phyloP scores from a whole-genome alignment of 2,888 invertebrate species.

The Eulithis prunata region DNA sequence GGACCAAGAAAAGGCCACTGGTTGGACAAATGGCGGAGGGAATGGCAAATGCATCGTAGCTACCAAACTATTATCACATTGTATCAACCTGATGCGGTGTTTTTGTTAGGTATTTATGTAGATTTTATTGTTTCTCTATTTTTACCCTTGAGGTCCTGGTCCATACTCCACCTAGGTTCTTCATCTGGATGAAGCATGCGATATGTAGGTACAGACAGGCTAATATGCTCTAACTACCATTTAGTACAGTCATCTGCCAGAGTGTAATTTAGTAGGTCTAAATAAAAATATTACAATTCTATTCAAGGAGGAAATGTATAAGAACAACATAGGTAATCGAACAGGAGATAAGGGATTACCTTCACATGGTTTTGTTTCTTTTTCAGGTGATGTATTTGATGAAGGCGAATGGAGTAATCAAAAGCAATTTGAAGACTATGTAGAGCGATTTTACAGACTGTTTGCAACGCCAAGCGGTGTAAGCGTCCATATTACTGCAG shows the following conservation, averaged over 20 bases:
- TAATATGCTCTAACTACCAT: too few relatives aligned
- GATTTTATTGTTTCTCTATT: too few relatives aligned
- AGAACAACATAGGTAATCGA: too few relatives aligned
- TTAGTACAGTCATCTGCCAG: too few relatives aligned
- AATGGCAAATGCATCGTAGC: constrained; percentile 98
- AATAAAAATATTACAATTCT: too few relatives aligned
- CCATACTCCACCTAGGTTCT: too few relatives aligned
- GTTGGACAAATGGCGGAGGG: constrained; percentile 96
- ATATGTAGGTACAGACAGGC: too few relatives aligned
- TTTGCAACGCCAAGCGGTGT: constrained; percentile 89
- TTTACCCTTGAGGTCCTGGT: too few relatives aligned
- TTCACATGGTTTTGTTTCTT: constrained; percentile 1
- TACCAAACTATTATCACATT: constrained; percentile 93
- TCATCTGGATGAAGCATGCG: too few relatives aligned
- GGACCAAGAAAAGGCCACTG: constrained; percentile 95
- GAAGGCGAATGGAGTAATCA: constrained; percentile 95
- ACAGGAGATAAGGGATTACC: too few relatives aligned
- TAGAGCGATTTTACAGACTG: constrained; percentile 90
- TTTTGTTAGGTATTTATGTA: constrained; percentile 89
- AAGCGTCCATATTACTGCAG: constrained; percentile 90
- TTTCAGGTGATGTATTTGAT: constrained; percentile 95
- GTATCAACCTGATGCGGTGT: constrained; percentile 94
- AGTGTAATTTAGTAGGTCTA: too few relatives aligned
- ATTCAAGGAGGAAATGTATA: too few relatives aligned
- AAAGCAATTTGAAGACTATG: constrained; percentile 90